These are phyloP conservation scores for Arnoldichthys spilopterus DNA, from an alignment of 2,797 vertebrate genomes.

Conservation along the genomic window DNA sequence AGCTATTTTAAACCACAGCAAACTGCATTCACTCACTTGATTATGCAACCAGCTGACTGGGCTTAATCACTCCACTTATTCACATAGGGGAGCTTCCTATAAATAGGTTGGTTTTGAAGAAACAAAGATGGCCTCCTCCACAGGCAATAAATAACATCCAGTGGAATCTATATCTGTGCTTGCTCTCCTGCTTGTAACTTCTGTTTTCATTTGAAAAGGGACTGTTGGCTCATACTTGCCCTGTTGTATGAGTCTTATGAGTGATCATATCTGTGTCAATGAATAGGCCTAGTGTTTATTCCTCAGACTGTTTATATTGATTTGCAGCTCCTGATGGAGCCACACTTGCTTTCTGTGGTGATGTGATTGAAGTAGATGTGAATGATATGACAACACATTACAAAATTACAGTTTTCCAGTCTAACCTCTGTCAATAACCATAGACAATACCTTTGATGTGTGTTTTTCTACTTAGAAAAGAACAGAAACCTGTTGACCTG, in stretches of 20 bases:
- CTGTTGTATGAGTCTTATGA: not conserved
- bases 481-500: not conserved
- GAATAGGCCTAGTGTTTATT: not conserved
- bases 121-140: slow-evolving; percentile 47
- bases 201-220: not conserved
- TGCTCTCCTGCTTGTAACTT: not conserved
- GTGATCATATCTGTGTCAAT: not conserved
- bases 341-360: not conserved
- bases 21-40: not conserved
- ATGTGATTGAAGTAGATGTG: not conserved
- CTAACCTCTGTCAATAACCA: too few relatives aligned
- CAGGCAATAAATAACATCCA: slow-evolving; percentile 30
- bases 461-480: not conserved
- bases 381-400: too few relatives aligned
- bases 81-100: slow-evolving; percentile 64
- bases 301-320: too few relatives aligned
- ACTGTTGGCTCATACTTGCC: not conserved
- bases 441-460: not conserved
- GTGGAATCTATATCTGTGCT: not conserved
- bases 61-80: slow-evolving; percentile 71
- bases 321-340: not conserved
- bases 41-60: slow-evolving; percentile 58
- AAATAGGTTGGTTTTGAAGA: slow-evolving; percentile 65
- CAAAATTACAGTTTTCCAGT: too few relatives aligned
- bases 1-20: slow-evolving; percentile 23